Evolutionary conservation across 2,113 vertebrate species (phyloP), one percentile per base, ranked within the genome.

Genomic region (Corydoras sp.): DNA sequence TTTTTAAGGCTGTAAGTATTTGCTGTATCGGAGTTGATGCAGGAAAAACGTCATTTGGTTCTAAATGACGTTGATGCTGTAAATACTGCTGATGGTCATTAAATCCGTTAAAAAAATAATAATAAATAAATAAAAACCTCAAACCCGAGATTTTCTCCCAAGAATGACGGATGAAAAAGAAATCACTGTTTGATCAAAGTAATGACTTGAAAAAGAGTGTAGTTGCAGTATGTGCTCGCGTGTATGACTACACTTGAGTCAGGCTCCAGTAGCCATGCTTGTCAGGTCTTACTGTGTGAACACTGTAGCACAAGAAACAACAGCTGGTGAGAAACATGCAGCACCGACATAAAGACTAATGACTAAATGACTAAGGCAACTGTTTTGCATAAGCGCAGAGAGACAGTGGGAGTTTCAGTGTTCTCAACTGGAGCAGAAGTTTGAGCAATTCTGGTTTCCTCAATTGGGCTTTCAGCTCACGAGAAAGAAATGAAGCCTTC

Each of bases 281-380:
- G 70, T 68, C 11, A 69, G 74, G 68, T 64, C 78, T 65, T 73
- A 77, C 68, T 68, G 48, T 74, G 35, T 75, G 80, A 75, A 82
- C 68, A 79, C 14, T 62, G 68, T 14, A 73, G 65, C 60, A 82
- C 76, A 71, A 84, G 80, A 81, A 76, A 80, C 71, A 71, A 85
- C 88, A 86, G 85, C 86, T 82, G 88, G 81, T 86, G 78, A 80
- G 72, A 81, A 86, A 88, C 83, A 87, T 75, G 78, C 70, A 76
- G 74, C 81, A 67, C 78, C 82, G 66, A 79, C 80, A 74, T 81
- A 73, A 87, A 86, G 85, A 88, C 86, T 86, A 85, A 88, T 87
- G 85, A 86, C 56, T 86, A 80, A 75, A 85, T 77, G 84, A 84
- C 78, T 86, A 77, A 85, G 85, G 72, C 60, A 69, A 67, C 65